Base-by-base conservation (phyloP, 37 sponge, comb jelly and placozoan genomes). In the Halisarca cf. caerulea region DNA sequence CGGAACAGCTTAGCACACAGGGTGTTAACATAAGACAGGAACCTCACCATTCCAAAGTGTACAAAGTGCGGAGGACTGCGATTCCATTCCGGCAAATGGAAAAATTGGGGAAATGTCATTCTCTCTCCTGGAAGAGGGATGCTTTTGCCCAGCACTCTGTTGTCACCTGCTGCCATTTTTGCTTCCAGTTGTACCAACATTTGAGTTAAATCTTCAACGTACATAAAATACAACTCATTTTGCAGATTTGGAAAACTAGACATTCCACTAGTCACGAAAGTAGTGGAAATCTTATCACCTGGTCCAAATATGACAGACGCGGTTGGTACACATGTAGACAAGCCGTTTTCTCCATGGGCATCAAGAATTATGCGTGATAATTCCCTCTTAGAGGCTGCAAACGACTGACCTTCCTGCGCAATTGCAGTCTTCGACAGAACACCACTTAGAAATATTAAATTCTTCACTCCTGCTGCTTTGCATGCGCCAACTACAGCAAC, bases 271-370 rank as follows among this genome's bases (percentile, higher is more conserved):
- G 81, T 53, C 15, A 92, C 9, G 23, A 92, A 34, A 21, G 23
- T 23, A 18, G 72, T 55, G 38, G 78, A 59, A 23, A 79, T 45
- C 37, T 25, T 33, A 45, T 80, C 80, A 15, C 80, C n/a, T 20
- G 85, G 82, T 82, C 92, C 92, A 66, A 85, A 37, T 2, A 92
- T 88, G 43, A 84, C 34, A 18, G 66, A 53, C 15, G 82, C 58
- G 3, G 82, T 51, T 20, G 36, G 15, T 39, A 83, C 92, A 82
- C 92, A 92, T 11, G 86, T 85, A 9, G 60, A 34, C 71, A 92
- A 33, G 35, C 86, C 89, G 44, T 82, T 58, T 8, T 66, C 53
- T 20, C 84, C 84, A 40, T 85, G 85, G 3, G 86, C 86, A 5
- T 69, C 59, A 17, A 42, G 17, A 66, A 88, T 25, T 21, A 58